Base-by-base conservation (phyloP, 1,140 invertebrate species). In the Trichonephila clavipes region DNA sequence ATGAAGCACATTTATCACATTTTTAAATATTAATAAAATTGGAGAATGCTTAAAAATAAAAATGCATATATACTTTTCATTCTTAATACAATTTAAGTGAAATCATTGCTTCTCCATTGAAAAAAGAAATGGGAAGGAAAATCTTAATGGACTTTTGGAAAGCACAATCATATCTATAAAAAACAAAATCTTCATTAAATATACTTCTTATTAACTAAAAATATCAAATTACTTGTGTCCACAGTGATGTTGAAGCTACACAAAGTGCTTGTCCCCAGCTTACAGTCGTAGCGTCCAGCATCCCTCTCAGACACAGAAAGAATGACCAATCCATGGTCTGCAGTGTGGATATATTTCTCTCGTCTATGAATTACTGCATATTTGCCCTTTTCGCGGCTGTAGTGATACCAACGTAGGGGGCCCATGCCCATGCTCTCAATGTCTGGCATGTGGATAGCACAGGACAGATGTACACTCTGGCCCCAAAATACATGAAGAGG, bases 231-330 rank as follows among this genome's bases (percentile, higher is more conserved):
- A 95, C 95, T 95, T 61, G 98, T 98, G 96, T 99, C 98, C 16
- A 99, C 98, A 5, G 98, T 98, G 86, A 99, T 98, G 95, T 98
- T 99, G 95, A 98, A 99, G 19, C 98, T 98, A 95, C 98, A 99
- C 2, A 99, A 96, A 2, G 98, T 96, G 2, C 98, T 95, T 4
- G 98, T 97, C 64, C 98, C 94, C 94, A 99, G 97, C 97, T 98
- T 98, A 95, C 98, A 99, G 95, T 98, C 98, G 95, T 98, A 99
- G 94, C 98, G 97, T 7, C 98, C 98, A 19, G 97, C 98, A 96
- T 99, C 98, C 83, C 97, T 97, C 95, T 99, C 98, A 90, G 97
- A 98, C 87, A 98, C 98, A 19, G 98, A 97, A 89, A 99, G 97
- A 92, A 99, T 98, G 66, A 99, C 98, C 94, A 99, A 96, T 0